Conservation (phyloP, 2,113 vertebrate genomes). For the Calyptomena viridis region DNA sequence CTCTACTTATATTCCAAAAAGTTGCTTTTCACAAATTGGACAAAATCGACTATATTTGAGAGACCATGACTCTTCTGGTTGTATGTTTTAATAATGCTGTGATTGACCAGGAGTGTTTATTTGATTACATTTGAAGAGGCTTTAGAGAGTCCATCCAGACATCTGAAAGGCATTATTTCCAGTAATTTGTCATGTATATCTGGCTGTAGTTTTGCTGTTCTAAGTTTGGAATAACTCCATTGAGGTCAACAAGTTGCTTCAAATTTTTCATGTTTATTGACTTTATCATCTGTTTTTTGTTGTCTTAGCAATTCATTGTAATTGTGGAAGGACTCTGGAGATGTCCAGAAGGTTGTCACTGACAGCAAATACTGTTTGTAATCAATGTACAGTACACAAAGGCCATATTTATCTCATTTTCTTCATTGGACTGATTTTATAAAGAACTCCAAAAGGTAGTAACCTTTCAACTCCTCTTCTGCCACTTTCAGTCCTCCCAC, state of each 20-base stretch:
- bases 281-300: not conserved
- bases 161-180: not conserved
- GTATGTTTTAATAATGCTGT: not conserved
- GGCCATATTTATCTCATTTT: not conserved
- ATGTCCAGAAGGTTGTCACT: not conserved
- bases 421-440: not conserved
- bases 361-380: not conserved
- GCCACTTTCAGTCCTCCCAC: not conserved
- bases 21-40: not conserved
- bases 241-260: not conserved
- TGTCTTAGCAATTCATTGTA: not conserved
- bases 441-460: not conserved
- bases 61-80: not conserved
- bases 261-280: not conserved
- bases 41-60: not conserved
- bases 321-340: not conserved
- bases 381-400: not conserved
- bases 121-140: not conserved
- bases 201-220: not conserved
- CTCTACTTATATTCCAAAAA: not conserved
- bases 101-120: not conserved
- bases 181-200: not conserved
- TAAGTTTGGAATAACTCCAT: not conserved
- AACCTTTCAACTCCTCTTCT: not conserved
- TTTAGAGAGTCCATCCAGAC: not conserved